Evolutionary conservation across 2,113 vertebrate species (phyloP).

Genomic region (Colinus virginianus): DNA sequence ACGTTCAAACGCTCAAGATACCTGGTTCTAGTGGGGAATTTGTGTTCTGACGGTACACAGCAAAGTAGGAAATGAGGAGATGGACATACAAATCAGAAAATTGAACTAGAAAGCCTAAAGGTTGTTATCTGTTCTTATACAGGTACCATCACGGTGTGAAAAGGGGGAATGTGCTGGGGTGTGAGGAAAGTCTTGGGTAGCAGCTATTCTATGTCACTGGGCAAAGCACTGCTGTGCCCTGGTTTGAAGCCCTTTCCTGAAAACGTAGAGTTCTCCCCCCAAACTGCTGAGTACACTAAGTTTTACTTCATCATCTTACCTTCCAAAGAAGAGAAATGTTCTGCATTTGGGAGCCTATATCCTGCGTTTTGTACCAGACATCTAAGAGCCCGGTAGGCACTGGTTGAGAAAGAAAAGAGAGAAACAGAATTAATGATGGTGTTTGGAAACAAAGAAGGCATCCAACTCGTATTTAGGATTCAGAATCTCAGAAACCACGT

Average conservation of each 20-base stretch:
- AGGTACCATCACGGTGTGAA: accelerated
- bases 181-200: background rate
- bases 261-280: accelerated
- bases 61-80: background rate
- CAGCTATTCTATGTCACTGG: background rate
- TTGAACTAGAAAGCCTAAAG: background rate
- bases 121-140: background rate
- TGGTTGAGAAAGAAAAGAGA: background rate
- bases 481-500: accelerated
- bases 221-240: background rate
- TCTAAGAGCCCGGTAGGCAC: conserved; percentile 65
- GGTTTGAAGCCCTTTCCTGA: background rate
- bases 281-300: background rate
- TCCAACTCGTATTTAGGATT: accelerated
- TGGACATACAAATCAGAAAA: background rate
- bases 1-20: background rate
- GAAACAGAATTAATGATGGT: accelerated
- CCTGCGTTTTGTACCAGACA: conserved; percentile 73
- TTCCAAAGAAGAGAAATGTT: conserved; percentile 81
- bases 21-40: accelerated
- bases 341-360: background rate
- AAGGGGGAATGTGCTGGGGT: accelerated
- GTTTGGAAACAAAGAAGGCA: accelerated
- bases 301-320: conserved; percentile 18
- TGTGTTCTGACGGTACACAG: accelerated